Conservation (phyloP, 2,113 vertebrate species). For the Bambusicola thoracicus region DNA sequence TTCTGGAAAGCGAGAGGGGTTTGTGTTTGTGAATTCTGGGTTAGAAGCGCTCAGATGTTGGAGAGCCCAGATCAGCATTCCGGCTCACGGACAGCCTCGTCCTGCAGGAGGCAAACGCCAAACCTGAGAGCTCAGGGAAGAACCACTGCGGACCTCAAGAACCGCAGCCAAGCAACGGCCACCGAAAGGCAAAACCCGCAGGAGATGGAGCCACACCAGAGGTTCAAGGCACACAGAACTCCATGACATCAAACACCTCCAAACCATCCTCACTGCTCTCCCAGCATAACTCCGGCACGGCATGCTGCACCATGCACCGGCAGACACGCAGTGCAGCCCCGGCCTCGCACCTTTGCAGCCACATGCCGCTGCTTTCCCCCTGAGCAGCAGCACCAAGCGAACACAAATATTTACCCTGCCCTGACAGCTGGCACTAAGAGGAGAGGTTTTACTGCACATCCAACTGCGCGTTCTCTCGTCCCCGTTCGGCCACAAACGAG, state of each 20-base stretch:
- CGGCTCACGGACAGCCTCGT: background rate
- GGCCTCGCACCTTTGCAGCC: background rate
- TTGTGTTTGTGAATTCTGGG: background rate
- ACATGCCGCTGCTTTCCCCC: background rate
- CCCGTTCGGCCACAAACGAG: background rate
- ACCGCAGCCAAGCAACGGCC: background rate
- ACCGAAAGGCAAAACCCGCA: background rate
- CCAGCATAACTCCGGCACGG: background rate
- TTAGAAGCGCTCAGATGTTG: accelerated
- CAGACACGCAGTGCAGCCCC: background rate
- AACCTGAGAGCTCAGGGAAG: accelerated
- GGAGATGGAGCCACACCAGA: accelerated
- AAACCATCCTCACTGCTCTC: background rate
- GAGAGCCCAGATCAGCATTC: background rate
- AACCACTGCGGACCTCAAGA: background rate
- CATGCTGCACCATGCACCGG: background rate
- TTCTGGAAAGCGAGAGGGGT: background rate
- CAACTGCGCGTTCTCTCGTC: accelerated
- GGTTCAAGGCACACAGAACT: accelerated
- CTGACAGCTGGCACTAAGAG: background rate
- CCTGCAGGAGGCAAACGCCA: background rate
- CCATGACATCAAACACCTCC: background rate
- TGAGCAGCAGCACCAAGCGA: background rate
- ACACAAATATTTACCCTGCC: slow-evolving; percentile 18
- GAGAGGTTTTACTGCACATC: background rate